Percentiles rank a stretch among this genome's conserved stretches.
Evolutionary conservation across 1,140 invertebrate genomes (phyloP).

Genomic region (Orussus abietinus): DNA sequence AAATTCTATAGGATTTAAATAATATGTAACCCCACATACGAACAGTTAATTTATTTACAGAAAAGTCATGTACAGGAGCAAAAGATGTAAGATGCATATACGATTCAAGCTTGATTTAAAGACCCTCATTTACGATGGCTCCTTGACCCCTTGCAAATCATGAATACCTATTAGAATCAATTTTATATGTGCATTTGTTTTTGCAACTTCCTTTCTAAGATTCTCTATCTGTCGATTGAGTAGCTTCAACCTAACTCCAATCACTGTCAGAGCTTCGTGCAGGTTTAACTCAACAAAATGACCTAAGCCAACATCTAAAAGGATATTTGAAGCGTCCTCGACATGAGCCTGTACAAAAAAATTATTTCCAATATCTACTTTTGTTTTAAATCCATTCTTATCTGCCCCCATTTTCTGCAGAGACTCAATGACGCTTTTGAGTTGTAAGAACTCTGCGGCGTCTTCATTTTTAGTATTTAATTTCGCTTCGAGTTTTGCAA

Average conservation of each 20-base stretch:
- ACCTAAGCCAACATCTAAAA: slow-evolving; percentile 73
- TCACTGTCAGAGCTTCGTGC: slow-evolving; percentile 67
- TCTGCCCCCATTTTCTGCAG: slow-evolving; percentile 33
- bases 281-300: slow-evolving; percentile 70
- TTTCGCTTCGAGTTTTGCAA: slow-evolving; percentile 57
- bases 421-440: slow-evolving; percentile 61
- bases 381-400: slow-evolving; percentile 67
- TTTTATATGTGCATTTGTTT: slow-evolving; percentile 77
- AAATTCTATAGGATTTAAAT: no score
- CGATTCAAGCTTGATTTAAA: no score
- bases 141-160: slow-evolving; percentile 53
- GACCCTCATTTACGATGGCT: no score
- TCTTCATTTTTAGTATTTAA: slow-evolving; percentile 64
- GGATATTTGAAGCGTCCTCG: slow-evolving; percentile 63
- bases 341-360: slow-evolving; percentile 71
- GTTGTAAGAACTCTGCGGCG: slow-evolving; percentile 69
- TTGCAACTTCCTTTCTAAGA: slow-evolving; percentile 62
- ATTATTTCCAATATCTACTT: slow-evolving; percentile 75
- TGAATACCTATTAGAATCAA: slow-evolving; percentile 65
- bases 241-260: slow-evolving; percentile 65
- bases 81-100: no score
- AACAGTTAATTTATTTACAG: no score
- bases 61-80: no score
- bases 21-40: no score
- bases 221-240: slow-evolving; percentile 61